phyloP scores from a whole-genome alignment of 2,888 invertebrate species.

The Mythimna pallens region DNA sequence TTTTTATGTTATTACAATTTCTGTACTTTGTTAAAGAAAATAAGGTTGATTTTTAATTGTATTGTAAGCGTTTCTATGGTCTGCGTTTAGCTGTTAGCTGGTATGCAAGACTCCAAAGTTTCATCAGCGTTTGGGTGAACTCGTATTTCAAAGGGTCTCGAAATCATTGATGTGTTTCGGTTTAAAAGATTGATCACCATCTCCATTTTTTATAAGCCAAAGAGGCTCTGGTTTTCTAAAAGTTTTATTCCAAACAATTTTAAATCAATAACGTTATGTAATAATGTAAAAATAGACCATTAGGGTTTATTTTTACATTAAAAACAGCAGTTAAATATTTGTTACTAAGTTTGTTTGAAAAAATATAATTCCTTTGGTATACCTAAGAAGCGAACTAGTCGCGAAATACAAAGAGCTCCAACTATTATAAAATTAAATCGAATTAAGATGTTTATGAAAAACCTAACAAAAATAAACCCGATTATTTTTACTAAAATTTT shows the following conservation, averaged over 20 bases:
- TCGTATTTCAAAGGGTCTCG: neutral
- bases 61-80: neutral
- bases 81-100: neutral
- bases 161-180: neutral
- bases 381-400: slow-evolving; percentile 50
- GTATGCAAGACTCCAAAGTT: neutral
- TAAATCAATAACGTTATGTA: too few species aligned
- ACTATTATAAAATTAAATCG: neutral
- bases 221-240: neutral
- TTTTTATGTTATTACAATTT: neutral
- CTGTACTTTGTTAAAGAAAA: neutral
- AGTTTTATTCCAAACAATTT: neutral
- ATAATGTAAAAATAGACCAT: neutral
- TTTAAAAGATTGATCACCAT: neutral
- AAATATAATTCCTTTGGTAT: slow-evolving; percentile 4
- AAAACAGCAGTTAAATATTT: neutral
- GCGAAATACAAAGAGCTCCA: neutral
- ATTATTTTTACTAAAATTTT: neutral
- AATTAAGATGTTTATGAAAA: neutral
- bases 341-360: slow-evolving; percentile 16
- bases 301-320: neutral
- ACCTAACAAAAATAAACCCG: neutral
- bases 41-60: neutral
- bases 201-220: neutral
- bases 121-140: neutral